Evolutionary conservation across 2,797 vertebrate genomes (phyloP).

Genomic region (Sorex maritimensis): DNA sequence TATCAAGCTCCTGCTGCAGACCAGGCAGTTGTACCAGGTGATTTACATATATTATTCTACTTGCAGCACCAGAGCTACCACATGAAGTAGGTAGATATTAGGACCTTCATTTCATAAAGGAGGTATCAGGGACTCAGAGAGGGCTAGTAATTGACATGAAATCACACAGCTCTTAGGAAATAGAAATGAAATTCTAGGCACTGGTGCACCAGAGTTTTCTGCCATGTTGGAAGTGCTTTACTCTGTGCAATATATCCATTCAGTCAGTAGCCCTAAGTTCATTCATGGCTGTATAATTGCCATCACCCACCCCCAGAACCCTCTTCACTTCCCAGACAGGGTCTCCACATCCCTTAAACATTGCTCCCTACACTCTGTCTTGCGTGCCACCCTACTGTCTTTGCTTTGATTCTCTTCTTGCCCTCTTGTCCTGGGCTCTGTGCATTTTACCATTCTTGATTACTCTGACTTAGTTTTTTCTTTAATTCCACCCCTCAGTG

Average conservation of each 20-base stretch:
- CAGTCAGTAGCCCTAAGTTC: neutral
- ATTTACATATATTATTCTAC: conserved; percentile 40
- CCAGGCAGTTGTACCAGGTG: neutral
- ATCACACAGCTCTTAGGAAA: neutral
- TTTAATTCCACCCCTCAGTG: neutral
- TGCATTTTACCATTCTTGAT: neutral
- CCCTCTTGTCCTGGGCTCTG: too few relatives aligned
- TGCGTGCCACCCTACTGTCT: neutral
- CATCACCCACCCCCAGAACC: neutral
- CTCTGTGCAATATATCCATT: neutral
- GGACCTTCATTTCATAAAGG: conserved; percentile 55
- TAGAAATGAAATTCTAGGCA: conserved; percentile 28
- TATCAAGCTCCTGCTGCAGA: conserved; percentile 53
- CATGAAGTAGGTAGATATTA: neutral
- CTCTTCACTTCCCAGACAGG: neutral
- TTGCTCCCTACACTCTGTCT: too few relatives aligned
- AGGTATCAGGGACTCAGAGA: neutral
- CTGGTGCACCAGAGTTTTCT: conserved; percentile 32
- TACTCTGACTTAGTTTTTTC: conserved; percentile 16
- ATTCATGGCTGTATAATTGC: neutral
- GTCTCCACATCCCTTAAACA: neutral
- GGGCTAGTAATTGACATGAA: conserved; percentile 23
- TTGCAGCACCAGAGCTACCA: conserved; percentile 1
- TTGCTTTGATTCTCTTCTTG: too few relatives aligned
- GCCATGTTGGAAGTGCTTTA: neutral